These are phyloP conservation scores for Aepyceros melampus DNA, from an alignment of 2,113 vertebrate genomes.

Conservation along the genomic window DNA sequence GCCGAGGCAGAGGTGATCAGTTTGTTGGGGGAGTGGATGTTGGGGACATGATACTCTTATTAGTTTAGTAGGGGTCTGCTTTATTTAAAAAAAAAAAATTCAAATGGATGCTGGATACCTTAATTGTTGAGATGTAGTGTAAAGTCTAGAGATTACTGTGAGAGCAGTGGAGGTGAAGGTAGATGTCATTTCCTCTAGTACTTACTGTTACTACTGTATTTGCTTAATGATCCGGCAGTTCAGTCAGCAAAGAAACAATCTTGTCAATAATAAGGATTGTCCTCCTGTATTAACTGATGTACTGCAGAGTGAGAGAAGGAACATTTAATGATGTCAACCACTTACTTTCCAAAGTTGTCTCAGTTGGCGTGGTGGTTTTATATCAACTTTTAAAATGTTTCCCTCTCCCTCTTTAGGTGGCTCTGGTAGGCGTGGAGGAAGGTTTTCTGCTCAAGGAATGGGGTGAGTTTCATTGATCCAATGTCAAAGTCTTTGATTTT, in stretches of 20 bases:
- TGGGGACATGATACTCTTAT: neutral
- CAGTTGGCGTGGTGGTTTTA: neutral
- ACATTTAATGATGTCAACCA: neutral
- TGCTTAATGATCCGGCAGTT: neutral
- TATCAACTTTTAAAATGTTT: constrained; percentile 15
- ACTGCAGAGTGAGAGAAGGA: neutral
- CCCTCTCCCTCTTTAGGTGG: constrained; percentile 74
- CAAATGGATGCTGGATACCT: neutral
- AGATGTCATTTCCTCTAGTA: neutral
- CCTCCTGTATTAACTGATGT: neutral
- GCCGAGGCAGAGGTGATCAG: constrained; percentile 92
- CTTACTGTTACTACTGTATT: neutral
- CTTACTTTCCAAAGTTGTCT: neutral
- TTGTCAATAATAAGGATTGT: neutral
- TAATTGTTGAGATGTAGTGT: neutral
- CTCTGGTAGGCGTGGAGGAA: constrained; percentile 86
- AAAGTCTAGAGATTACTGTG: neutral
- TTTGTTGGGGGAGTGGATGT: neutral
- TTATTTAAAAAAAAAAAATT: neutral
- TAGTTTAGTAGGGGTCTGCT: neutral
- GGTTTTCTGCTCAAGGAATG: constrained; percentile 99
- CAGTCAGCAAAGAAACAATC: neutral
- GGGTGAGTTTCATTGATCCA: constrained; percentile 85
- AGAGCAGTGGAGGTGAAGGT: neutral
- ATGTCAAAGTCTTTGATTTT: neutral